These are phyloP conservation scores for Sebastes oblongus DNA, from an alignment of 2,797 vertebrate species.

Conservation along the genomic window DNA sequence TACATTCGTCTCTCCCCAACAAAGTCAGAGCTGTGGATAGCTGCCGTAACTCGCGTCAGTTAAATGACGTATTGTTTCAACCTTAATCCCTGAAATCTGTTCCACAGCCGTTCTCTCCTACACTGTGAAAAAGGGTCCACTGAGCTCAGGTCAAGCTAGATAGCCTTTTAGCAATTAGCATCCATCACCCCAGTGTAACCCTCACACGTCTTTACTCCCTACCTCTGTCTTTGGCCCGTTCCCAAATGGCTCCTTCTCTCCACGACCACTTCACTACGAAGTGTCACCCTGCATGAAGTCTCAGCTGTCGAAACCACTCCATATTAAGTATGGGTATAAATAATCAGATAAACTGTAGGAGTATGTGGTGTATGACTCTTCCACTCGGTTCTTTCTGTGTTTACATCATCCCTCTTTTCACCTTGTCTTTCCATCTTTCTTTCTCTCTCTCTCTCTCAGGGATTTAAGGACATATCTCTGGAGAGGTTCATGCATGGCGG, in stretches of 20 bases:
- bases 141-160: constrained; percentile 43
- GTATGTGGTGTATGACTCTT: constrained; percentile 6
- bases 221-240: constrained; percentile 25
- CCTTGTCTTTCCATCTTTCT: neutral
- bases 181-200: constrained; percentile 54
- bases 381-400: neutral
- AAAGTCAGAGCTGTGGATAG: constrained; percentile 23
- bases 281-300: constrained; percentile 32
- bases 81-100: constrained; percentile 49
- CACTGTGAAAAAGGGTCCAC: constrained; percentile 25
- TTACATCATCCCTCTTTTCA: neutral
- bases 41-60: constrained; percentile 1
- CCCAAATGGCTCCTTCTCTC: constrained; percentile 48
- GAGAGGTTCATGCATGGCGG: constrained; percentile 99
- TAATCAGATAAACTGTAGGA: constrained; percentile 22
- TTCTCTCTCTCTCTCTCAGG: constrained; percentile 74
- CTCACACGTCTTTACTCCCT: constrained; percentile 37
- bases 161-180: constrained; percentile 65
- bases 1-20: neutral
- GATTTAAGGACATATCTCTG: constrained; percentile 98
- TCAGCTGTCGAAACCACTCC: constrained; percentile 23
- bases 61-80: constrained; percentile 37
- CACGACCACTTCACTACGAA: constrained; percentile 24
- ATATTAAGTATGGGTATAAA: constrained; percentile 33
- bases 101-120: constrained; percentile 31